These are phyloP conservation scores for Microtus montanus DNA, from an alignment of 2,113 vertebrate species.

Conservation along the genomic window DNA sequence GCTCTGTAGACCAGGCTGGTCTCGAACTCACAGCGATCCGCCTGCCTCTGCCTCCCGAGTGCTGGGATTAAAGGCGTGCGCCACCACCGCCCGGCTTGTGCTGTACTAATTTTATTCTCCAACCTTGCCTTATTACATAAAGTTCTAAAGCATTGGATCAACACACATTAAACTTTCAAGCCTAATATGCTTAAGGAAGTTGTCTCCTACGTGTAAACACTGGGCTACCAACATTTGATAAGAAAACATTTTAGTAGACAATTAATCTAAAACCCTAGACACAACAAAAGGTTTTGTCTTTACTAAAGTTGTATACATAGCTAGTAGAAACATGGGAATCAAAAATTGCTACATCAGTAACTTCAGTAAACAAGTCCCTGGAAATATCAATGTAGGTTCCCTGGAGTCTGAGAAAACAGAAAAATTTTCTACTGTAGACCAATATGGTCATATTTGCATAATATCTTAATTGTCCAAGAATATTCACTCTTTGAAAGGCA, in stretches of 20 bases:
- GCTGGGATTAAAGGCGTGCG: no score
- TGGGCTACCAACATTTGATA: not conserved
- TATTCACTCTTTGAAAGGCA: no score
- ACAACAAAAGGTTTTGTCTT: not conserved
- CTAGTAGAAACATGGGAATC: not conserved
- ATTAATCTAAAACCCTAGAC: not conserved
- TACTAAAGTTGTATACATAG: not conserved
- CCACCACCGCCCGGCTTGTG: no score
- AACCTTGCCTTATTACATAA: accelerated
- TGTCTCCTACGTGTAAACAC: not conserved
- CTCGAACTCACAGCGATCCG: no score
- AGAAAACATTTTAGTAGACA: not conserved
- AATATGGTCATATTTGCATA: not conserved
- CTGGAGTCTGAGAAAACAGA: not conserved
- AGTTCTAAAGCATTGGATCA: not conserved
- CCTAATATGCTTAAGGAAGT: accelerated
- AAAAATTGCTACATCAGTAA: not conserved
- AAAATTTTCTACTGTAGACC: not conserved
- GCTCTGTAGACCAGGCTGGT: no score
- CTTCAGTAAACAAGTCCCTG: not conserved
- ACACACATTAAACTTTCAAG: not conserved
- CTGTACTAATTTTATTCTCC: not conserved
- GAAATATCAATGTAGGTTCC: not conserved
- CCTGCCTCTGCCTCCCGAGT: no score
- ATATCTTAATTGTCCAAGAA: no score